Conservation (phyloP, 2,797 vertebrate genomes). For the Tapera naevia region DNA sequence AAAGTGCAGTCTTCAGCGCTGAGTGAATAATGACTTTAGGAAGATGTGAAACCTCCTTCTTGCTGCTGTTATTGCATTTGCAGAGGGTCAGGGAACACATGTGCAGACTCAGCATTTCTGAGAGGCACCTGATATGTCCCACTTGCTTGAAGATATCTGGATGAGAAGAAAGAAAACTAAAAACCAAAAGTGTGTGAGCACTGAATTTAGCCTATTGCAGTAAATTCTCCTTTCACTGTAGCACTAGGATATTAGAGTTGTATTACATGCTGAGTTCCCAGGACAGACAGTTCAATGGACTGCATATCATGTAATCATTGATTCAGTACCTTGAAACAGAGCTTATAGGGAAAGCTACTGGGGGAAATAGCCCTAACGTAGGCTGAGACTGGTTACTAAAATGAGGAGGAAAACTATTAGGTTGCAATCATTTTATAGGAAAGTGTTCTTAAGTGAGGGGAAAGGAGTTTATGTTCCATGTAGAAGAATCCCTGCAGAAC, state of each 20-base stretch:
- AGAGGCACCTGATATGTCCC: background rate
- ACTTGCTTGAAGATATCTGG: background rate
- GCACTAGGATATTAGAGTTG: background rate
- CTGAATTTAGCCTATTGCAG: background rate
- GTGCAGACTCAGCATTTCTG: background rate
- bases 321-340: background rate
- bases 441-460: slow-evolving; percentile 52
- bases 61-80: background rate
- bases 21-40: slow-evolving; percentile 4
- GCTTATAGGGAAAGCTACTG: slow-evolving; percentile 29
- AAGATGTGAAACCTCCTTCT: background rate
- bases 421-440: slow-evolving; percentile 64
- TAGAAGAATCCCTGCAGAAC: slow-evolving; percentile 73
- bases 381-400: slow-evolving; percentile 52
- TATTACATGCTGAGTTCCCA: background rate
- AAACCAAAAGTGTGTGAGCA: background rate
- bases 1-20: background rate
- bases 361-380: slow-evolving; percentile 39
- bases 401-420: slow-evolving; percentile 56
- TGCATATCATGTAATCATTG: slow-evolving; percentile 11
- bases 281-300: background rate
- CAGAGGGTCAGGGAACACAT: background rate
- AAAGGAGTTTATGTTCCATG: slow-evolving; percentile 73
- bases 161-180: background rate
- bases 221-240: background rate